Conservation (phyloP, 2,113 vertebrate species). For the Oncorhynchus mykiss region DNA sequence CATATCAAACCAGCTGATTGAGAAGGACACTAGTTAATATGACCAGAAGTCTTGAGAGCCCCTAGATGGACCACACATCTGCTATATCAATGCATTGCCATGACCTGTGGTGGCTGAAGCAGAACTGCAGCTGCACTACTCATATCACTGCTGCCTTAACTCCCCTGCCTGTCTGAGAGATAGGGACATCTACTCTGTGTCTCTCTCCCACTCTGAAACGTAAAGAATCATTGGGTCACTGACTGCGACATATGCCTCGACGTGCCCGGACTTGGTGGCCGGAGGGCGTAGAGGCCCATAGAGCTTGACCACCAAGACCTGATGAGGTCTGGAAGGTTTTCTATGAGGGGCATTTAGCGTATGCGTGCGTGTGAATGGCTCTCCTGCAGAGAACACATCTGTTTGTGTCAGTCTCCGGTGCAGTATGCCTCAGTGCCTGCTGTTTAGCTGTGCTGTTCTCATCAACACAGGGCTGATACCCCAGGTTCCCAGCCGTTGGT, state of each 20-base stretch:
- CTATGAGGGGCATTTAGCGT: neutral
- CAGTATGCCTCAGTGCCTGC: neutral
- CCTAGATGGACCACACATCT: slow-evolving; percentile 5
- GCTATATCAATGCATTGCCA: neutral
- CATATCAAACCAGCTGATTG: neutral
- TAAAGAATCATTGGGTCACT: neutral
- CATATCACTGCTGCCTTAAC: neutral
- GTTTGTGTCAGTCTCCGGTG: neutral
- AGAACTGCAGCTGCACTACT: slow-evolving; percentile 3
- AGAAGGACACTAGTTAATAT: neutral
- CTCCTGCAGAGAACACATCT: slow-evolving; percentile 13
- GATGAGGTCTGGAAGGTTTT: neutral
- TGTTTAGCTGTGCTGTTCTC: neutral
- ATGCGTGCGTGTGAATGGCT: neutral
- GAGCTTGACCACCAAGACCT: neutral
- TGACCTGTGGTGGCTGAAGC: neutral
- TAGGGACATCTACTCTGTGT: neutral
- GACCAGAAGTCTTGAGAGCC: neutral
- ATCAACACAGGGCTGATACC: neutral
- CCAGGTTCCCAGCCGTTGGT: neutral
- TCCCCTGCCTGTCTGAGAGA: neutral
- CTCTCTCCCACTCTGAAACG: neutral
- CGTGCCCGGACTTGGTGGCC: neutral
- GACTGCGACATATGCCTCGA: neutral
- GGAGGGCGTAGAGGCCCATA: neutral